Evolutionary conservation across 30 jellyfish, hydroid and myxozoan genomes (phyloP), one percentile per base, ranked within the genome.

Genomic region (Sanderia malayensis): DNA sequence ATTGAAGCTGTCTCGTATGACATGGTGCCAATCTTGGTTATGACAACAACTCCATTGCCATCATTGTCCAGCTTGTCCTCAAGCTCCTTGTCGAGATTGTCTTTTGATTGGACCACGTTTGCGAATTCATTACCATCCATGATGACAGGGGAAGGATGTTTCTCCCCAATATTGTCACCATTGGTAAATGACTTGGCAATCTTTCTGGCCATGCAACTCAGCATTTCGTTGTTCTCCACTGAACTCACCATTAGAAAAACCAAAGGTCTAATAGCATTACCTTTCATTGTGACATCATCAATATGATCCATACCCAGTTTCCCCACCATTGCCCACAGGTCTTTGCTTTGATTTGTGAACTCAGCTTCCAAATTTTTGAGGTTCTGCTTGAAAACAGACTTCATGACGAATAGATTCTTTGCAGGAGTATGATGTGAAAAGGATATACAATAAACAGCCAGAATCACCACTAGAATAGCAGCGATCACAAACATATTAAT

Each of bases 1-100:
- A 76, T 44, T 11, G 87, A 76, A 15, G 87, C 87, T 23, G 49
- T 46, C 4, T 76, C 80, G 67, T 61, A 76, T 1, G 78, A 29
- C 37, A 76, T 11, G 6, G 80, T 61, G 19, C 61, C 87, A 22
- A 76, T 21, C 67, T 76, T 69, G 13, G 79, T 76, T 9, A 76
- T 47, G 15, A 76, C 55, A 0, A 76, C 72, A 1, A 62, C 63
- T 15, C 58, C 62, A 9, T 58, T 44, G n/a, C n/a, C n/a, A 30
- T 45, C 15, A 0, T 28, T 31, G 1, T 24, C 13, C 7, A 76
- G 53, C 21, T 15, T 46, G 15, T 53, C 31, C 22, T 24, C 31
- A 13, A 76, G 70, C 1, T 58, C 46, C 11, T 62, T 26, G 30
- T 76, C 80, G 20, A 76, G 73, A 15, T 15, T 60, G n/a, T 68